Evolutionary conservation across 2,888 invertebrate species (phyloP), one percentile per base, ranked within the genome.

Genomic region (Acanthosepion pharaonis): DNA sequence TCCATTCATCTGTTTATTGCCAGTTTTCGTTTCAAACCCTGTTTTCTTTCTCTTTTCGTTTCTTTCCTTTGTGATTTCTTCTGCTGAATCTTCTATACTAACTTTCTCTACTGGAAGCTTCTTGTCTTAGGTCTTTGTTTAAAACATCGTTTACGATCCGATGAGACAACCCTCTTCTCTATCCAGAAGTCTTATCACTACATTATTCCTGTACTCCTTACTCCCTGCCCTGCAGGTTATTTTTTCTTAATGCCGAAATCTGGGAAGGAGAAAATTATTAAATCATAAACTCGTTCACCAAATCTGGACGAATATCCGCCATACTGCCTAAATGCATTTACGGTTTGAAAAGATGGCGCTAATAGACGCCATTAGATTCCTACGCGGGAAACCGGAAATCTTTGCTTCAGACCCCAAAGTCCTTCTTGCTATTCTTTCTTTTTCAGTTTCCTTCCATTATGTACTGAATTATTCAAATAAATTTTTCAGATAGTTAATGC

Each of bases 311-410:
- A n/a, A 78, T n/a, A 9, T 2, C 28, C 78, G 78, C n/a, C 78
- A 78, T 78, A 78, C 33, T 78, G n/a, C 78, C 78, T 78, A n/a
- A 78, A 78, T n/a, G 78, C 78, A 78, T 78, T 78, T n/a, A 78
- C 78, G 33, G n/a, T n/a, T n/a, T 78, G 78, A n/a, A 78, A 78
- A 78, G 78, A 78, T 78, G n/a, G 78, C 78, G 78, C 15, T 78
- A 78, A 78, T 78, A 78, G n/a, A n/a, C 78, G 78, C 78, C n/a
- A 78, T 78, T 15, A n/a, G 11, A 78, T 78, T 33, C n/a, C 2
- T 15, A n/a, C 3, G 15, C n/a, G 78, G 78, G 78, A 78, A n/a
- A 78, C n/a, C 18, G 1, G n/a, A 33, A n/a, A 78, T 78, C 78
- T 78, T 78, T n/a, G 15, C n/a, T 18, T 15, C n/a, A 33, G 78